Percentiles rank a stretch among this genome's conserved stretches.
Conservation (phyloP, 1,140 invertebrate species). For the Steinernema khuongi region DNA sequence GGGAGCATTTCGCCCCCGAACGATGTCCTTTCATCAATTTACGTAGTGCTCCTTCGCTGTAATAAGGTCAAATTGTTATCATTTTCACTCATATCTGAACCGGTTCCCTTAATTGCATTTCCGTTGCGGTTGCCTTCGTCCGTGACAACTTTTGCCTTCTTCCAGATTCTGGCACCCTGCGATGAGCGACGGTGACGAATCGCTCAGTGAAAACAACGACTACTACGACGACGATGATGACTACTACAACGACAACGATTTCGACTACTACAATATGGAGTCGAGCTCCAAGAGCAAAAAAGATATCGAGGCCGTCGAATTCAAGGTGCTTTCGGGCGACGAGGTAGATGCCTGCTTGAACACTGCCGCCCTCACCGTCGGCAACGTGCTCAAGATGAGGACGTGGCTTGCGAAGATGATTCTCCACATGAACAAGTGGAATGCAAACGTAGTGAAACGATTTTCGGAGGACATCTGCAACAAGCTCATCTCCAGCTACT, state of each 20-base stretch:
- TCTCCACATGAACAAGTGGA: conserved; percentile 12
- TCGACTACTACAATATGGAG: neutral
- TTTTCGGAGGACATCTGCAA: neutral
- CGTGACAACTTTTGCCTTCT: neutral
- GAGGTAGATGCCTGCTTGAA: neutral
- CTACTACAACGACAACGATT: neutral
- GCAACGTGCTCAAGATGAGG: neutral
- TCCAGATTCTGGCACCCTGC: neutral
- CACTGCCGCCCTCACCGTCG: neutral
- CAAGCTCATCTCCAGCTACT: neutral
- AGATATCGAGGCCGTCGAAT: neutral
- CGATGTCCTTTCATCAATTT: too few relatives aligned
- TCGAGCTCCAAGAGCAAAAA: neutral
- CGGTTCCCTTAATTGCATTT: neutral
- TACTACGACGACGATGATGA: neutral
- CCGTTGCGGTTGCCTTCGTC: neutral
- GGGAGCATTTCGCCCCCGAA: too few relatives aligned
- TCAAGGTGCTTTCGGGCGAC: neutral
- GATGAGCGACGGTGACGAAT: neutral
- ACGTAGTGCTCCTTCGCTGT: too few relatives aligned
- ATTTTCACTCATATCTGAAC: too few relatives aligned
- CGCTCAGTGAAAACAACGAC: neutral
- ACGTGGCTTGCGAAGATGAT: neutral
- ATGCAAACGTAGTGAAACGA: neutral
- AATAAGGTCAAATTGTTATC: neutral